Percentiles rank a stretch among this genome's conserved stretches.
phyloP scores from a whole-genome alignment of 1,140 invertebrate genomes.

The Drosophila cardini region DNA sequence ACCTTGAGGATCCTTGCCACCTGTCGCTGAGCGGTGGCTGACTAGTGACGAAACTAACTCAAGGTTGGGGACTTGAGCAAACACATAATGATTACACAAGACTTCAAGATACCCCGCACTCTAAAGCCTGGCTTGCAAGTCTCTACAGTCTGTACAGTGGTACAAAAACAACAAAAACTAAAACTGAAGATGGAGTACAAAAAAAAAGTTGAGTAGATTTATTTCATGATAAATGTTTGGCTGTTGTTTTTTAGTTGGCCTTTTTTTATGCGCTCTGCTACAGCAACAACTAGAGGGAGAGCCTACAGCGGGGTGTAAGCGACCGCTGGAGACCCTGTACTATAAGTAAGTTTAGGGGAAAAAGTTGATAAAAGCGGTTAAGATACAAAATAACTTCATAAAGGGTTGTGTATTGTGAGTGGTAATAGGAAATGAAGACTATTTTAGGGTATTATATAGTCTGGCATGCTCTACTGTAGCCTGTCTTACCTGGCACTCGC shows the following conservation, averaged over 20 bases:
- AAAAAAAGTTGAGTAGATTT: slow-evolving; percentile 75
- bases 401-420: no score
- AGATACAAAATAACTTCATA: no score
- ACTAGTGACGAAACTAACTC: background rate
- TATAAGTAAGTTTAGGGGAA: no score
- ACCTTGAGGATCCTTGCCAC: slow-evolving; percentile 34
- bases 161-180: slow-evolving; percentile 35
- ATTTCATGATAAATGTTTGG: slow-evolving; percentile 81
- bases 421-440: no score
- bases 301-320: background rate
- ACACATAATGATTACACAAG: slow-evolving; percentile 31
- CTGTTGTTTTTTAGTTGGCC: slow-evolving; percentile 61
- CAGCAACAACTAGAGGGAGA: slow-evolving; percentile 58
- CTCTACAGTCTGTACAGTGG: slow-evolving; percentile 37
- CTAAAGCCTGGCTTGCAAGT: slow-evolving; percentile 50
- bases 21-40: background rate
- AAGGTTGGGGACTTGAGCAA: slow-evolving; percentile 19
- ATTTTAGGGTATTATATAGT: no score
- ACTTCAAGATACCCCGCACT: slow-evolving; percentile 30
- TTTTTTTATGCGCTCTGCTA: slow-evolving; percentile 63
- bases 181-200: slow-evolving; percentile 22
- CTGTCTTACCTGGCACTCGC: no score
- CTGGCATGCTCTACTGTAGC: no score
- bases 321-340: no score
- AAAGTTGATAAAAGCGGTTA: no score